phyloP scores from a whole-genome alignment of 2,797 vertebrate genomes.

The Crax fasciolata region DNA sequence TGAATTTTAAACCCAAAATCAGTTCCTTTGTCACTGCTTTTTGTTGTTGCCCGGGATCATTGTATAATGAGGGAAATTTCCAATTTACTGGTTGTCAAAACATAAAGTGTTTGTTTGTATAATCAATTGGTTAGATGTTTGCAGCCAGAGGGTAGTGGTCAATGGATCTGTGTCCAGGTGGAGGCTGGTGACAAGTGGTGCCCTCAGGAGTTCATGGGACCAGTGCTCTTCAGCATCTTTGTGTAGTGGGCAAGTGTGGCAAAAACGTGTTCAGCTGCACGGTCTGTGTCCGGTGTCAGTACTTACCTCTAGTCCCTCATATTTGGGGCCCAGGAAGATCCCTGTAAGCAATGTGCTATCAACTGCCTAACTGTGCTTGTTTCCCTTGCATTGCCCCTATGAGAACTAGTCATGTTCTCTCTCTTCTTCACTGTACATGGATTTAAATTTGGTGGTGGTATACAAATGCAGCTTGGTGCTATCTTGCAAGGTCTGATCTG shows the following conservation, averaged over 20 bases:
- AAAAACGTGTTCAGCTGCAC: neutral
- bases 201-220: neutral
- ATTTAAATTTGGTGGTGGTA: neutral
- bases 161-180: neutral
- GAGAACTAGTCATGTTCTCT: neutral
- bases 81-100: neutral
- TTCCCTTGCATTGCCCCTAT: neutral
- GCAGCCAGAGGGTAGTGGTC: neutral
- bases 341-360: neutral
- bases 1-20: constrained; percentile 3
- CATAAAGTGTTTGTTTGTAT: neutral
- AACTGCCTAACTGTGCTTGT: neutral
- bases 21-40: neutral
- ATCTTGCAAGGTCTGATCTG: neutral
- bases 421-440: neutral
- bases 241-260: rapidly evolving
- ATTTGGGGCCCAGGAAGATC: neutral
- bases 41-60: neutral
- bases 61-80: neutral
- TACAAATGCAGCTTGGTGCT: neutral
- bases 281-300: neutral
- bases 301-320: neutral
- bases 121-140: neutral
- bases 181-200: neutral
- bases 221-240: neutral